Evolutionary conservation across 2,888 invertebrate species (phyloP), one percentile per base, ranked within the genome.

Genomic region (Peribatodes rhomboidaria): DNA sequence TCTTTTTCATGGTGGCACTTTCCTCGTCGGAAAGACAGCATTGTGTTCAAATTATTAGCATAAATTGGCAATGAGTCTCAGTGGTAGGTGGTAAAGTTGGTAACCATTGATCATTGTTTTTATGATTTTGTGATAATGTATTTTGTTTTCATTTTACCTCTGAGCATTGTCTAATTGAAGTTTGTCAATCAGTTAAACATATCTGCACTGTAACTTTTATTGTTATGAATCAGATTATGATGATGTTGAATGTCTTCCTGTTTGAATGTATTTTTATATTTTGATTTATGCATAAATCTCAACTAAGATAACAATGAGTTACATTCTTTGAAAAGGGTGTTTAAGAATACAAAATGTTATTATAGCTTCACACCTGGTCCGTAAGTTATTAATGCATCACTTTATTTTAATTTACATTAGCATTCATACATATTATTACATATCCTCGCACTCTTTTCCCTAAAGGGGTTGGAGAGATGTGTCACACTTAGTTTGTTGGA

Each of bases 31-130:
- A 52, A 41, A 61, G 64, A 53, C 63, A 70, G 73, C 69, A 81
- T 76, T 84, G 78, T 80, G 69, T 80, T 70, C 65, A 73, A 74
- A 78, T 70, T 75, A 82, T 81, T 83, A 79, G 76, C 82, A 82
- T 85, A 82, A 71, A 75, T 78, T 82, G 79, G 73, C 82, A 82
- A 79, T 79, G 77, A 77, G 62, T 8, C 11, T 16, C 31, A 37
- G 76, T 80, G 76, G 80, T 77, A 80, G 77, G 75, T 55, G 49
- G 65, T 54, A 61, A 22, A 33, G 65, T 56, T 67, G 56, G 66
- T 54, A 55, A 61, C 59, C 18, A 47, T 56, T 52, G 33, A 60
- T 73, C 68, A 80, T 70, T 76, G 73, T 72, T 71, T 74, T 71
- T 72, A 65, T 74, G 68, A 67, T 64, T 64, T 68, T 70, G 53